Base-by-base conservation (phyloP, 2,797 vertebrate genomes). In the Bufotes viridis region DNA sequence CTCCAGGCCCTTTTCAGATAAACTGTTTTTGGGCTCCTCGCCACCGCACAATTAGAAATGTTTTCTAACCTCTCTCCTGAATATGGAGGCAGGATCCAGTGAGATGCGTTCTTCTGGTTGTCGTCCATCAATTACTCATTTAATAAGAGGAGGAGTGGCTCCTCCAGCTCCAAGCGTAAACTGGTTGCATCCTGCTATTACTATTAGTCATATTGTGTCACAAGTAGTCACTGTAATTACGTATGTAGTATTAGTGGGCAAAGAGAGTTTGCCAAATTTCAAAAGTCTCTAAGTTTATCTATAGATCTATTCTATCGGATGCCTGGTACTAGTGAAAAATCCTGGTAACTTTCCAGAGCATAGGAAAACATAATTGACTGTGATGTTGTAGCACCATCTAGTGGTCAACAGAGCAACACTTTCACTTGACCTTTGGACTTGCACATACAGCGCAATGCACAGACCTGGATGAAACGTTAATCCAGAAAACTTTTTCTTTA, bases 101-200 rank as follows among this genome's bases (percentile, higher is more conserved):
- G 60, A 63, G 14, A 55, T 17, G 57, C 78, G 11, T 34, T 49
- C 2, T 82, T 42, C 13, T 67, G 51, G 3, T 22, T 82, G 26
- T 34, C 1, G 17, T 1, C 22, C 34, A 87, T 58, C 72, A 86
- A 55, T 76, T 60, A 58, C 60, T 51, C 61, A 72, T 69, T 79
- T 70, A 86, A 65, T 63, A 75, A 49, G 70, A 18, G 17, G 61
- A 69, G 26, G 13, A 78, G 72, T 70, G 53, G 72, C 61, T 87
- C 81, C 42, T 81, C 34, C 53, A 61, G 69, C 81, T 81, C 5
- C 53, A 29, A 6, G 14, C 0, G 7, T 49, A 5, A 76, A 22
- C 51, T 69, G 87, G 60, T 51, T 78, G 15, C 22, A 53, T 82
- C 72, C 72, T n/a, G 87, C 61, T 76, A 76, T 75, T 76, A 76